phyloP scores from a whole-genome alignment of 2,888 invertebrate species.

The Cantharis nigra region DNA sequence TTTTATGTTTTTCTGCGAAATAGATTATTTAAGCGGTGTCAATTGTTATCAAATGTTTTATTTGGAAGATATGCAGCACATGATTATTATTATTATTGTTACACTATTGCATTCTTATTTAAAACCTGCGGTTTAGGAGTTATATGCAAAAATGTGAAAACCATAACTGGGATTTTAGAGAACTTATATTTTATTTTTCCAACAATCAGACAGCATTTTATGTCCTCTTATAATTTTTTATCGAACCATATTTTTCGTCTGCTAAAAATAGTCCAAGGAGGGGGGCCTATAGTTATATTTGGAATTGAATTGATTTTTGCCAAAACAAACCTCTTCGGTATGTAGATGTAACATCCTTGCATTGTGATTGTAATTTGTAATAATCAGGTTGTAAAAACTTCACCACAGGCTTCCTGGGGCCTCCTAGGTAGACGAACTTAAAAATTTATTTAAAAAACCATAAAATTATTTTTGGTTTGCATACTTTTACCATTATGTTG shows the following conservation, averaged over 20 bases:
- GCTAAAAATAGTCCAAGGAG: neutral
- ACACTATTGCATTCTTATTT: too few relatives aligned
- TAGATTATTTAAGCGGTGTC: too few relatives aligned
- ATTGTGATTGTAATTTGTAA: neutral
- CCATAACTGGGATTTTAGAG: too few relatives aligned
- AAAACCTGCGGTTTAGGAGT: too few relatives aligned
- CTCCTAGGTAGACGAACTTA: neutral
- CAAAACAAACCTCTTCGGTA: neutral
- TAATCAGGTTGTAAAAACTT: neutral
- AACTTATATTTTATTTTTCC: too few relatives aligned
- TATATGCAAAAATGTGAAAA: too few relatives aligned
- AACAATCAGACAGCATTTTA: neutral
- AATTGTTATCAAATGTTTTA: too few relatives aligned
- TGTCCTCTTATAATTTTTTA: neutral
- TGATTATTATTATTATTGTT: too few relatives aligned
- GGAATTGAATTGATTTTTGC: neutral
- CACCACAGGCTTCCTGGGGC: neutral
- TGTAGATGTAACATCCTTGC: neutral
- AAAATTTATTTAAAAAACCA: neutral
- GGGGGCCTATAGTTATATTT: neutral
- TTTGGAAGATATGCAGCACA: too few relatives aligned
- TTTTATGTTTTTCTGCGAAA: too few relatives aligned
- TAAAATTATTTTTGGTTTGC: neutral
- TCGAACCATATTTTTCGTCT: neutral
- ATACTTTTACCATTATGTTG: neutral